Conservation (phyloP, 2,113 vertebrate genomes). For the Chiloscyllium plagiosum region DNA sequence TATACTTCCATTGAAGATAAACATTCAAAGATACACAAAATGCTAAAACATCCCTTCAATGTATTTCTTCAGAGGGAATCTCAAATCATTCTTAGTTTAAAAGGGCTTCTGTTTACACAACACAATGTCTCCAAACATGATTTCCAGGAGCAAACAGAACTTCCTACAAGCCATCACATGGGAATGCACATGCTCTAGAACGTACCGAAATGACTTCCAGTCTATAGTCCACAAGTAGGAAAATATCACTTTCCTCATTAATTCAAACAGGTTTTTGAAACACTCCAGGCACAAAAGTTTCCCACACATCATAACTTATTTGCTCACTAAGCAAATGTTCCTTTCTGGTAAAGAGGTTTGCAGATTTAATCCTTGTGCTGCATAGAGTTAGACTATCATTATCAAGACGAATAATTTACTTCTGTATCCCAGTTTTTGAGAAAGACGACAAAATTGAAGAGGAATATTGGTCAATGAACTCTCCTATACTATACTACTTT, state of each 20-base stretch:
- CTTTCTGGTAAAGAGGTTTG: neutral
- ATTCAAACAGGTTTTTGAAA: neutral
- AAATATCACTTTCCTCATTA: neutral
- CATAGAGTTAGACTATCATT: neutral
- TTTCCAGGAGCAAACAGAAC: neutral
- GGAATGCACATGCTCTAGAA: neutral
- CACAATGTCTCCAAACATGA: neutral
- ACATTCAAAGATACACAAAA: neutral
- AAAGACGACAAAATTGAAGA: neutral
- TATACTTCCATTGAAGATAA: neutral
- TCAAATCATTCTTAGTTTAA: neutral
- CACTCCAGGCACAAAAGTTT: neutral
- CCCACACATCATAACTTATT: neutral
- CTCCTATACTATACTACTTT: neutral
- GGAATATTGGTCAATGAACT: neutral
- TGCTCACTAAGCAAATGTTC: neutral
- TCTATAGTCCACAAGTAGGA: neutral
- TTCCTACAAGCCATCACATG: neutral
- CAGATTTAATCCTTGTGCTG: neutral
- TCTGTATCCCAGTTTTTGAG: neutral
- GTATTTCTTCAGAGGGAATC: neutral
- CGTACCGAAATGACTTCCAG: too few relatives aligned
- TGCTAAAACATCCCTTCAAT: neutral
- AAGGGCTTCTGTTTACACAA: neutral
- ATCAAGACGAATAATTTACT: neutral